Evolutionary conservation across 1,140 invertebrate genomes (phyloP), one percentile per base, ranked within the genome.

Genomic region (Euglossa dilemma): DNA sequence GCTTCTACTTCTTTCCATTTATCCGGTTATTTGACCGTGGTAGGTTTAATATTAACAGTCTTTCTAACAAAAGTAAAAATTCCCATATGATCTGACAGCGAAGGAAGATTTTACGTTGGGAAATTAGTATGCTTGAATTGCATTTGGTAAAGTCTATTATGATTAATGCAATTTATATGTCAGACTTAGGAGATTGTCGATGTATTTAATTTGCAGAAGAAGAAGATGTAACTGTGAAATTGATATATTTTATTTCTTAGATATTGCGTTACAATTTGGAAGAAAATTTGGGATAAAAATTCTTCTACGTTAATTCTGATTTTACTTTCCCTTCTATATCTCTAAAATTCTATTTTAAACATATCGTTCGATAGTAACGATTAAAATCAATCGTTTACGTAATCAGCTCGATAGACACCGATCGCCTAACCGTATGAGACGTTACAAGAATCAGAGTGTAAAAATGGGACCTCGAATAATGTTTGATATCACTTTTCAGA

Each of bases 401-500:
- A 71, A 59, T 11, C 43, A 28, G 18, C 20, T 6, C n/a, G n/a
- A 59, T 70, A 47, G 16, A 12, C 7, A 23, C 16, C 45, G 25
- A 25, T 43, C 9, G 6, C 8, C 12, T 11, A 52, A 28, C 50
- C 25, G 3, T 20, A 14, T n/a, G 25, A 47, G 16, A 69, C 6
- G 16, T n/a, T 47, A 69, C 45, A 36, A 36, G 36, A 36, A 50
- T 12, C 50, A 11, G 6, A n/a, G 20, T n/a, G 6, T 67, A 43
- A 73, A 45, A 43, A 45, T 20, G 6, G 43, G 16, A 47, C 20
- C 11, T 18, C 52, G 66, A 70, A 43, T 80, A 63, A 52, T 64
- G 70, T 36, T 73, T 16, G 18, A 47, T 83, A 50, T 87, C 81
- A 36, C 85, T 72, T 94, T 94, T 87, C 91, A 95, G 94, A 90